phyloP scores from a whole-genome alignment of 2,113 vertebrate species.

The Salminus brasiliensis region DNA sequence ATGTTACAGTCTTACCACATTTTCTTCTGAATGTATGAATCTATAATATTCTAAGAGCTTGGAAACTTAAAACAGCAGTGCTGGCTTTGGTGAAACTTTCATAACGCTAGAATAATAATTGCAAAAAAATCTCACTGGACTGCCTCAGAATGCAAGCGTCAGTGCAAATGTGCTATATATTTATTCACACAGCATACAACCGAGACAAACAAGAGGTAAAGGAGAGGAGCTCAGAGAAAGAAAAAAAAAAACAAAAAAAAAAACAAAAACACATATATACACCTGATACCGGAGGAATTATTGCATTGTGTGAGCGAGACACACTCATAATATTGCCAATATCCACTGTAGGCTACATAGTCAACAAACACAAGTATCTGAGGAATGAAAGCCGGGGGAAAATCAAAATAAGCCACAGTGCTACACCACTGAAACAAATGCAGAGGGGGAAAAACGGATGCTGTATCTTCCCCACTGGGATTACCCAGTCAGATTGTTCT shows the following conservation, averaged over 20 bases:
- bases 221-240: no score
- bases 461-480: slow-evolving; percentile 77
- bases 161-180: not conserved
- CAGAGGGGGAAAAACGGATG: slow-evolving; percentile 71
- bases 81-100: not conserved
- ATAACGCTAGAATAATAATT: not conserved
- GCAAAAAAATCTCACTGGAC: not conserved
- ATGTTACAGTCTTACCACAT: no score
- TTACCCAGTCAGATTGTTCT: slow-evolving; percentile 74
- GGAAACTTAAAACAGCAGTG: not conserved
- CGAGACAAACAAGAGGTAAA: no score
- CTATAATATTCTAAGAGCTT: no score
- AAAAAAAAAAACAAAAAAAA: not conserved
- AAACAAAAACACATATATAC: not conserved
- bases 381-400: slow-evolving; percentile 67
- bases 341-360: slow-evolving; percentile 52
- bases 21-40: no score
- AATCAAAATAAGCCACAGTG: slow-evolving; percentile 75
- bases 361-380: slow-evolving; percentile 56
- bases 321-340: slow-evolving; percentile 71
- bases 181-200: not conserved
- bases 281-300: slow-evolving; percentile 56
- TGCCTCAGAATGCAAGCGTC: not conserved
- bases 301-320: slow-evolving; percentile 67
- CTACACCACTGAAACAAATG: slow-evolving; percentile 69